Conservation (phyloP, 2,888 invertebrate genomes). For the Agrotis ipsilon region DNA sequence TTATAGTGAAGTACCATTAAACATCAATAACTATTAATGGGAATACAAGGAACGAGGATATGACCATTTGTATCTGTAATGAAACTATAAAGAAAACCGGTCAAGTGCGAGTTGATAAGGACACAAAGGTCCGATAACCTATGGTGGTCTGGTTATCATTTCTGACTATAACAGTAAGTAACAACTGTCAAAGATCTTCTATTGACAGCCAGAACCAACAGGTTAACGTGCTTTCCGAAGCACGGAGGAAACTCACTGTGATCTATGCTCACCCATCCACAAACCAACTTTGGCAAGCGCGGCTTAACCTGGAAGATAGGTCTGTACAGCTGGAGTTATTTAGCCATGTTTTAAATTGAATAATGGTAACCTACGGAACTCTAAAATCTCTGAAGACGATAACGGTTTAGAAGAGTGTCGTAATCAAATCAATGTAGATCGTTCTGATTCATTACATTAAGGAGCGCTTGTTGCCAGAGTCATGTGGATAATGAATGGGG, state of each 20-base stretch:
- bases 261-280: too few relatives aligned
- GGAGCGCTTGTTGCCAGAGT: slow-evolving; percentile 2
- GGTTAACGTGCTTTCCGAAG: too few relatives aligned
- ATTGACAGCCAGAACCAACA: too few relatives aligned
- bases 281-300: too few relatives aligned
- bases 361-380: background rate
- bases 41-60: background rate
- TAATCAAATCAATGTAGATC: slow-evolving; percentile 28
- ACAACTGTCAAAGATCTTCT: too few relatives aligned
- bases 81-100: slow-evolving; percentile 1
- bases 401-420: background rate
- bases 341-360: too few relatives aligned
- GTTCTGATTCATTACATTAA: slow-evolving; percentile 21
- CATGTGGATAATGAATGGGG: slow-evolving; percentile 17
- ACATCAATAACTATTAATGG: slow-evolving; percentile 1
- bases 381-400: background rate
- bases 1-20: background rate
- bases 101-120: background rate
- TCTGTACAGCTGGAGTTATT: too few relatives aligned
- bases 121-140: too few relatives aligned
- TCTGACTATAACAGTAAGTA: too few relatives aligned
- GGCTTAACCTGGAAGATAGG: too few relatives aligned
- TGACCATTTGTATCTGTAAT: slow-evolving; percentile 5
- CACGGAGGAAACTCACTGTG: too few relatives aligned
- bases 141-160: too few relatives aligned